These are phyloP conservation scores for Lepus americanus DNA, from an alignment of 2,113 vertebrate species.

Conservation along the genomic window DNA sequence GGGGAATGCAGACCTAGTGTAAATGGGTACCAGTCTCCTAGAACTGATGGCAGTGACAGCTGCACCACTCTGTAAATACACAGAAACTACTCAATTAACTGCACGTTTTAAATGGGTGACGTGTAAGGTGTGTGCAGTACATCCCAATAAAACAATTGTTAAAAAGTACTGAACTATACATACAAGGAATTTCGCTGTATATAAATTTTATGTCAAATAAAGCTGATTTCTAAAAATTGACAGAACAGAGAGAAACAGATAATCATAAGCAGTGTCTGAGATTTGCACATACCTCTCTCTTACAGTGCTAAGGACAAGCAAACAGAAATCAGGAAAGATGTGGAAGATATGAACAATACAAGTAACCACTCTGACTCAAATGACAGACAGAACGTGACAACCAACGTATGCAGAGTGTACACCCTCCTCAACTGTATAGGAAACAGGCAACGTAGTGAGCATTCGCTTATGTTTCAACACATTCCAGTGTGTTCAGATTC, in stretches of 20 bases:
- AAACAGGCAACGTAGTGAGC: background rate
- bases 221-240: background rate
- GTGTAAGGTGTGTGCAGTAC: background rate
- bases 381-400: background rate
- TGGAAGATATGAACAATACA: background rate
- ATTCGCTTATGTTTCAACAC: background rate
- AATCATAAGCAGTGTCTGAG: background rate
- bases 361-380: background rate
- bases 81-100: background rate
- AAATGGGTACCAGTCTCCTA: background rate
- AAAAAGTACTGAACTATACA: background rate
- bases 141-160: background rate
- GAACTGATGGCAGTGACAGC: background rate
- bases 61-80: background rate
- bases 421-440: background rate
- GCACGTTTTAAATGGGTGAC: background rate
- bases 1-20: background rate
- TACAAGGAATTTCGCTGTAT: background rate
- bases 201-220: constrained; percentile 19
- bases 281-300: background rate
- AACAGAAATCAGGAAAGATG: background rate
- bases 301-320: background rate
- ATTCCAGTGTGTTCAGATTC: background rate
- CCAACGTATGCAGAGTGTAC: background rate
- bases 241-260: background rate